phyloP scores from a whole-genome alignment of 2,113 vertebrate genomes.

The Gnathonemus echidnorhynchus region DNA sequence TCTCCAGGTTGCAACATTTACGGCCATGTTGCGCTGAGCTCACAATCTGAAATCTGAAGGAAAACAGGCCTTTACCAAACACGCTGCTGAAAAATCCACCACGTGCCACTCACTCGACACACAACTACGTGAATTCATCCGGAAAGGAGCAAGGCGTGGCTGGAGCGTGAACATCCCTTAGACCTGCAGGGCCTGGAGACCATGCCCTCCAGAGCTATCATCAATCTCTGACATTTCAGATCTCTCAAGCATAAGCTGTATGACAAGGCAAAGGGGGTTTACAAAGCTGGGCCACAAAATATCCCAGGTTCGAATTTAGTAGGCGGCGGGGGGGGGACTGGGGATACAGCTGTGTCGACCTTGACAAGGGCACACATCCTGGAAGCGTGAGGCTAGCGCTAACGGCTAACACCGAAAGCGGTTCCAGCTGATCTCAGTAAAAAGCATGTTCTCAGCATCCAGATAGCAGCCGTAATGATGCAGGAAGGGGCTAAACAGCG shows the following conservation, averaged over 20 bases:
- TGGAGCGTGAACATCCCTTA: background rate
- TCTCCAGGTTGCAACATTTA: background rate
- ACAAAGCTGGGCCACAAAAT: background rate
- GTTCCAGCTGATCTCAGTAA: background rate
- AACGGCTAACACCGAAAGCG: background rate
- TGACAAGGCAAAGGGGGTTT: background rate
- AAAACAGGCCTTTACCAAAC: constrained; percentile 1
- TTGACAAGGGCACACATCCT: background rate
- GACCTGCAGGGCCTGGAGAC: background rate
- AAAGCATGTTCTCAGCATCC: background rate
- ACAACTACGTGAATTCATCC: background rate
- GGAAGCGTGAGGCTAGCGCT: background rate
- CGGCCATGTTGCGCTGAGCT: background rate
- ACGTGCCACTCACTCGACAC: no score
- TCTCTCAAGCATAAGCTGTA: background rate
- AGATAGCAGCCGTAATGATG: background rate
- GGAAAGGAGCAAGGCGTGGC: background rate
- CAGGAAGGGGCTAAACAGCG: background rate
- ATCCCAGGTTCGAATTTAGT: background rate
- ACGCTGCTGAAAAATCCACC: background rate
- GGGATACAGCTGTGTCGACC: background rate
- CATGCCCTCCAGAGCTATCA: background rate
- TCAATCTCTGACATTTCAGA: background rate
- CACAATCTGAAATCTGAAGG: background rate
- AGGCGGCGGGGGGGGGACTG: no score